Evolutionary conservation across 2,113 vertebrate genomes (phyloP).

Genomic region (Sinocyclocheilus maitianheensis): DNA sequence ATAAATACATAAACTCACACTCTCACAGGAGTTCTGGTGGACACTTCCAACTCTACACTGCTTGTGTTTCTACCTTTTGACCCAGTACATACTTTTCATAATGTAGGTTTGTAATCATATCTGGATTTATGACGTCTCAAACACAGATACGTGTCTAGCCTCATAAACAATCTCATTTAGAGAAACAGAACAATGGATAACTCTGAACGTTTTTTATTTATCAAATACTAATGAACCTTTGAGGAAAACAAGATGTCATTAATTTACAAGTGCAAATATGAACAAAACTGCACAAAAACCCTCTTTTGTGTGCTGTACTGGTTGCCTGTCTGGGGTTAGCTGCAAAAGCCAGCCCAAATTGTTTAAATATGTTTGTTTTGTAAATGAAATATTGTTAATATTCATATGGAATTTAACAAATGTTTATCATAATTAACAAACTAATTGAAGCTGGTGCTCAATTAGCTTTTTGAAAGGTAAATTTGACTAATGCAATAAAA

Average conservation of each 20-base stretch:
- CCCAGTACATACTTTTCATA: background rate
- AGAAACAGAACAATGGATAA: constrained; percentile 24
- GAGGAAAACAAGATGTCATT: background rate
- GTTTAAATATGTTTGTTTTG: constrained; percentile 75
- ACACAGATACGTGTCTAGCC: background rate
- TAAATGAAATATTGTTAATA: constrained; percentile 67
- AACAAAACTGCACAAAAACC: background rate
- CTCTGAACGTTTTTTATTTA: background rate
- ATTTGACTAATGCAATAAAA: constrained; percentile 77
- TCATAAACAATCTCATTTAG: background rate
- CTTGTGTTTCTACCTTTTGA: constrained; percentile 6
- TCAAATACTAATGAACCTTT: constrained; percentile 15
- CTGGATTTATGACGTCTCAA: background rate
- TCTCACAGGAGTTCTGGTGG: constrained; percentile 32
- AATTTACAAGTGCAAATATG: constrained; percentile 14
- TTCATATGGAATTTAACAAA: constrained; percentile 69
- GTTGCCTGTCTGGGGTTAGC: constrained; percentile 58
- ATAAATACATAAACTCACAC: constrained; percentile 29
- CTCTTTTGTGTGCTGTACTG: constrained; percentile 57
- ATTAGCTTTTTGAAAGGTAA: constrained; percentile 56
- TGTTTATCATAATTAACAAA: constrained; percentile 64
- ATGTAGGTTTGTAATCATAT: background rate
- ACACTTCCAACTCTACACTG: constrained; percentile 32
- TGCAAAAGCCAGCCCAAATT: constrained; percentile 59
- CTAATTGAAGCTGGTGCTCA: constrained; percentile 70